These are phyloP conservation scores for Neoscelio sp. DNA, from an alignment of 2,888 invertebrate genomes.

Conservation along the genomic window DNA sequence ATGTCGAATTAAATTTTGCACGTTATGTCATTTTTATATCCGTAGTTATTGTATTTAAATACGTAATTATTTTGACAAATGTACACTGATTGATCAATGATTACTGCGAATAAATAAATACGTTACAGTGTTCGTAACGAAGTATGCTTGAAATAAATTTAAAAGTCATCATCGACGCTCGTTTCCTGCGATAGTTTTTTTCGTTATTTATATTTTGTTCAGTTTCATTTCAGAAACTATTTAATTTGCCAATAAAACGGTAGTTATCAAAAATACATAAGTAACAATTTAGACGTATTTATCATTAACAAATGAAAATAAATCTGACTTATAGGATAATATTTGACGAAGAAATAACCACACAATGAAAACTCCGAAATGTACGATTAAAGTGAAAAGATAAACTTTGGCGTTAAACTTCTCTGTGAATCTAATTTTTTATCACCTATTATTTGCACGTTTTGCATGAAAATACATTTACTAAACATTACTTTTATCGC, in stretches of 20 bases:
- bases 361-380: slow-evolving; percentile 48
- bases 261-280: not conserved
- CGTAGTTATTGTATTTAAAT: no score
- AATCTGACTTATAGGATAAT: slow-evolving; percentile 59
- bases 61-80: slow-evolving; percentile 16
- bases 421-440: slow-evolving; percentile 36
- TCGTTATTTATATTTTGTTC: not conserved
- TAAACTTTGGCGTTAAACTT: slow-evolving; percentile 50
- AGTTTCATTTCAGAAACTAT: not conserved
- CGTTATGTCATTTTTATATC: slow-evolving; percentile 15
- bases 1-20: slow-evolving; percentile 26
- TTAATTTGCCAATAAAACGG: slow-evolving; percentile 15
- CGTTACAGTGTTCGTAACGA: no score
- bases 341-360: slow-evolving; percentile 49
- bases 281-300: slow-evolving; percentile 9
- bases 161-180: no score
- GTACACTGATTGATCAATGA: slow-evolving; percentile 13
- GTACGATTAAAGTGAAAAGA: slow-evolving; percentile 52
- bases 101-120: slow-evolving; percentile 13
- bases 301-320: slow-evolving; percentile 44
- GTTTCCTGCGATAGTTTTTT: no score
- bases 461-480: slow-evolving; percentile 5
- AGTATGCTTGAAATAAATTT: no score
- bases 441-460: slow-evolving; percentile 16
- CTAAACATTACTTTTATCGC: no score